phyloP scores from a whole-genome alignment of 2,888 invertebrate species.

The Beris morrisii region DNA sequence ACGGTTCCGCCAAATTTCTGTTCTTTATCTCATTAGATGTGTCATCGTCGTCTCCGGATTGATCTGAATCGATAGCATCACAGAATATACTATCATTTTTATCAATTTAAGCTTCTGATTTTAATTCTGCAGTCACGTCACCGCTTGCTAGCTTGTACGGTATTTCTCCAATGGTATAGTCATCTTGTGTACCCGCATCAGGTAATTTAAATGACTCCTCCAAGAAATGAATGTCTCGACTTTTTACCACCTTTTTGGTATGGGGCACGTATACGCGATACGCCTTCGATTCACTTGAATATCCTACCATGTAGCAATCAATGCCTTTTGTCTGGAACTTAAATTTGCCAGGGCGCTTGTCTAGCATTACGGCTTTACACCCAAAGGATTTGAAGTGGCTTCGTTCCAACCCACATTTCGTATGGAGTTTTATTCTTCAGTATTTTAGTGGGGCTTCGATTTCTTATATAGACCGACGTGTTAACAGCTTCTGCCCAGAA shows the following conservation, averaged over 20 bases:
- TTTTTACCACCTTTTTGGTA: neutral
- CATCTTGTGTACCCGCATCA: neutral
- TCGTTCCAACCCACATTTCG: conserved; percentile 40
- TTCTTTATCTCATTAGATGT: too few relatives aligned
- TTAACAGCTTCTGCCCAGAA: too few relatives aligned
- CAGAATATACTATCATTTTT: too few relatives aligned
- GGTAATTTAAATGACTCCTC: neutral
- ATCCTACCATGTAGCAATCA: neutral
- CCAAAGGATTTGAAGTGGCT: conserved; percentile 40
- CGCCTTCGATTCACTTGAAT: conserved; percentile 21
- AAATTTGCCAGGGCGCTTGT: conserved; percentile 28
- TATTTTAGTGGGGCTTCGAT: conserved; percentile 36
- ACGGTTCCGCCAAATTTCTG: too few relatives aligned
- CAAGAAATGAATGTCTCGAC: conserved; percentile 12
- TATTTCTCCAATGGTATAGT: too few relatives aligned
- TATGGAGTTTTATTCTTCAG: conserved; percentile 40
- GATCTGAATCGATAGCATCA: too few relatives aligned
- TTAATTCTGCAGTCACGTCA: too few relatives aligned
- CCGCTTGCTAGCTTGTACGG: too few relatives aligned
- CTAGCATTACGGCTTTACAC: conserved; percentile 34
- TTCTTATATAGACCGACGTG: too few relatives aligned
- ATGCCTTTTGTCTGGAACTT: neutral
- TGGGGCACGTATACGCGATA: neutral
- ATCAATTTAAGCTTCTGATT: too few relatives aligned
- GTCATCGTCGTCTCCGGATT: too few relatives aligned